Evolutionary conservation across 2,797 vertebrate species (phyloP).

Genomic region (Anabacerthia variegaticeps): DNA sequence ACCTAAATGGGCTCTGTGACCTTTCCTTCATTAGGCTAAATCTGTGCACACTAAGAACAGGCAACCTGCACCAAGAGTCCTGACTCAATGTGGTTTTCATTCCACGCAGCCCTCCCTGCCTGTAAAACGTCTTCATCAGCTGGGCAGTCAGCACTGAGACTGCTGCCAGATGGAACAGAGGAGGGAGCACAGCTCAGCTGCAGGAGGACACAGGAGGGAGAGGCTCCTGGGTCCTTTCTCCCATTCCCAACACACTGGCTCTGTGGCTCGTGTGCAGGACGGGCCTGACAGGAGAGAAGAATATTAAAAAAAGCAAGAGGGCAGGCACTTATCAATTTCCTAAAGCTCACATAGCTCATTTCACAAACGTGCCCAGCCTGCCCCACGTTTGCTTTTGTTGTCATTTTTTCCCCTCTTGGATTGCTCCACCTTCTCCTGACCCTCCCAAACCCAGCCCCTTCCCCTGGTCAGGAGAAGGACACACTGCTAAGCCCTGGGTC

Average conservation of each 20-base stretch:
- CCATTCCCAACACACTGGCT: neutral
- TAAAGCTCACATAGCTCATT: neutral
- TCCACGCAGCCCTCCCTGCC: constrained; percentile 28
- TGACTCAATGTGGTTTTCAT: constrained; percentile 51
- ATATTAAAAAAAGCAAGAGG: neutral
- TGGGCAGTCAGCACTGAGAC: constrained; percentile 40
- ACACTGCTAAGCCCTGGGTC: neutral
- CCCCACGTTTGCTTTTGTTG: neutral
- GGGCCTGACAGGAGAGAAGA: neutral
- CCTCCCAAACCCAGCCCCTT: neutral
- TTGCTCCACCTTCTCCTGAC: neutral
- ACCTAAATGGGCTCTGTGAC: constrained; percentile 8
- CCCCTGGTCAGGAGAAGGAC: constrained; percentile 6
- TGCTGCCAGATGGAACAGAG: constrained; percentile 56
- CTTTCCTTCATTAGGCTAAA: constrained; percentile 16
- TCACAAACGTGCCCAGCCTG: neutral
- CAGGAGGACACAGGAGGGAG: constrained; percentile 29
- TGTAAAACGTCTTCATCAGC: constrained; percentile 59
- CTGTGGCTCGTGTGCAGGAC: neutral
- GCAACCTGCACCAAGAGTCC: constrained; percentile 24
- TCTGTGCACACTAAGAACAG: neutral
- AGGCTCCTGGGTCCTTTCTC: neutral
- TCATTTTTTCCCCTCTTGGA: neutral
- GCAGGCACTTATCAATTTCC: neutral
- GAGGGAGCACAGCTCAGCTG: constrained; percentile 45